phyloP scores from a whole-genome alignment of 1,140 invertebrate genomes.

The Diplogasteroides magnus region DNA sequence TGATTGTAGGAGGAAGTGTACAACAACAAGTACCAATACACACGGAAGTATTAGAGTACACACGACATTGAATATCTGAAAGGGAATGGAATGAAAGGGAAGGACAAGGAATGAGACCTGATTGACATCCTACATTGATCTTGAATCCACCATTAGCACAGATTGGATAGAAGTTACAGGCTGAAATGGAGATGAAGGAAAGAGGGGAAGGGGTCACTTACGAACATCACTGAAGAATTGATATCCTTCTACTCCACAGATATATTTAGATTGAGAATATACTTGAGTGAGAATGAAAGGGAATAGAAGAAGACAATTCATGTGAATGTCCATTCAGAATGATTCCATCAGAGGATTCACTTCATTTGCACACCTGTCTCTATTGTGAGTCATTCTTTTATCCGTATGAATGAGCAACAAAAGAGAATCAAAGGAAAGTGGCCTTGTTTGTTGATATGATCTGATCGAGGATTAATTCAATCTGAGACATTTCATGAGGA shows the following conservation, averaged over 20 bases:
- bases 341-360: no score
- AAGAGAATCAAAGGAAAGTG: conserved; percentile 19
- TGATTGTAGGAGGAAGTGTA: no score
- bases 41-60: no score
- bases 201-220: not conserved
- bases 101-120: not conserved
- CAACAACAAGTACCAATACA: no score
- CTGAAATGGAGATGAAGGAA: not conserved
- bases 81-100: not conserved
- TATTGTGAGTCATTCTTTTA: no score
- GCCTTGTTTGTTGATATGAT: conserved; percentile 15
- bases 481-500: conserved; percentile 12
- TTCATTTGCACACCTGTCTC: no score
- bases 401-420: no score
- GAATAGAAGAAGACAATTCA: not conserved
- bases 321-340: not conserved
- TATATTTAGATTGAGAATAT: not conserved
- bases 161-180: not conserved
- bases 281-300: not conserved
- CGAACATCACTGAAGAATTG: not conserved
- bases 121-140: not conserved
- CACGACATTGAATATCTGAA: no score
- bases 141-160: not conserved
- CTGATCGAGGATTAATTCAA: conserved; percentile 25
- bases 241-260: not conserved